Evolutionary conservation across 2,113 vertebrate genomes (phyloP).

Genomic region (Leptodactylus fuscus): DNA sequence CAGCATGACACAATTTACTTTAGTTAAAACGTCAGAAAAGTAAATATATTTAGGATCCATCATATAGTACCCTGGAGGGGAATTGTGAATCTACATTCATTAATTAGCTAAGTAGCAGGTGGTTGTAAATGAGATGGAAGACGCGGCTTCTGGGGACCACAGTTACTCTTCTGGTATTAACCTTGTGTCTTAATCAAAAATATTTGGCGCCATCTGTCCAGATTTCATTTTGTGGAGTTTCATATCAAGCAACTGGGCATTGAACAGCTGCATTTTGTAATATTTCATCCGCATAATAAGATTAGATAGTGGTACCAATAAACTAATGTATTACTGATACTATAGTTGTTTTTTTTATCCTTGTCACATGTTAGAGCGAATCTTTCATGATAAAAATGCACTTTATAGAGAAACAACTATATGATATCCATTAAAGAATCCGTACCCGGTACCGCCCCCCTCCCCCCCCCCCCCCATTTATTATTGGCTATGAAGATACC

Average conservation of each 20-base stretch:
- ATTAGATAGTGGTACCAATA: not conserved
- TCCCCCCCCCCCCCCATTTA: no score
- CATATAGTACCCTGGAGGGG: not conserved
- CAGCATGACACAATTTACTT: not conserved
- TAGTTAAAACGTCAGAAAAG: not conserved
- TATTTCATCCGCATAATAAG: not conserved
- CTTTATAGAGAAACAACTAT: not conserved
- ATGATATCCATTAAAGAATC: not conserved
- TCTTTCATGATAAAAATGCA: no score
- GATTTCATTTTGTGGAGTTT: not conserved
- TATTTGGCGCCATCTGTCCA: conserved; percentile 3
- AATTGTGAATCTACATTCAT: not conserved
- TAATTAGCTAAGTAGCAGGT: conserved; percentile 18
- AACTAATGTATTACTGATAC: not conserved
- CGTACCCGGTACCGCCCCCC: no score
- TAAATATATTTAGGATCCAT: conserved; percentile 18
- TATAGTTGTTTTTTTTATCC: not conserved
- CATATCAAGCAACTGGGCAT: not conserved
- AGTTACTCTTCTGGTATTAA: not conserved
- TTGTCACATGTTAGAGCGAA: not conserved
- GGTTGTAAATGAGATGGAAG: conserved; percentile 8
- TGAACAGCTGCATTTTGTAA: not conserved
- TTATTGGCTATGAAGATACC: no score
- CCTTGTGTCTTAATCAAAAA: conserved; percentile 21
- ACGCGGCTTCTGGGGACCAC: not conserved